phyloP scores from a whole-genome alignment of 1,140 invertebrate genomes.

The Bicyclus anynana region DNA sequence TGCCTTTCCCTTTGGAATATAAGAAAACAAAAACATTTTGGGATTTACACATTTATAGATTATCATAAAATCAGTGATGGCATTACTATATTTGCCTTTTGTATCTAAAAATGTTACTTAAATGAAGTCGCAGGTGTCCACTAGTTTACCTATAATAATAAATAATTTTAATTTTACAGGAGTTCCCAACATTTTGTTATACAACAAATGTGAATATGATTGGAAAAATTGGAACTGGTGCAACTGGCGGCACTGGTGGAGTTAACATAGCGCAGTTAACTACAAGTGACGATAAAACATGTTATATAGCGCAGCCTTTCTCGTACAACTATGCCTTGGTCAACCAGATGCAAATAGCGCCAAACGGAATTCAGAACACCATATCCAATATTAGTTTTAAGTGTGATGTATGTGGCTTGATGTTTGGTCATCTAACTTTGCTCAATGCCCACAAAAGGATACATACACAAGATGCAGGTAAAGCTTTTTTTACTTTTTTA shows the following conservation, averaged over 20 bases:
- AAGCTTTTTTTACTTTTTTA: not conserved
- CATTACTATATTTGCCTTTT: no score
- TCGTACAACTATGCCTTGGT: constrained; percentile 83
- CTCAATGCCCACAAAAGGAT: constrained; percentile 90
- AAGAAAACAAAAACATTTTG: no score
- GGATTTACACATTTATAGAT: no score
- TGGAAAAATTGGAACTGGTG: constrained; percentile 77
- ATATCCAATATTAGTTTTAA: constrained; percentile 90
- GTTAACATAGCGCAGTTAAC: constrained; percentile 82
- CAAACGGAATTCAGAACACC: constrained; percentile 79
- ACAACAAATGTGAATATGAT: constrained; percentile 83
- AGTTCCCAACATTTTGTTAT: constrained; percentile 83
- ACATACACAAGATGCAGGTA: constrained; percentile 80
- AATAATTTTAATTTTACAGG: constrained; percentile 48
- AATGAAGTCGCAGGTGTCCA: no score
- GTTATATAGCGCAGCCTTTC: constrained; percentile 84
- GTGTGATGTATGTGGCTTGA: constrained; percentile 90
- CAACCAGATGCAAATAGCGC: constrained; percentile 81
- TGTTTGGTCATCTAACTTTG: constrained; percentile 87
- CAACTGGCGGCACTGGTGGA: constrained; percentile 68
- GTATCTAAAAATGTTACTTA: no score
- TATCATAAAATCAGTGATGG: no score
- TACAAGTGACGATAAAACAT: constrained; percentile 81
- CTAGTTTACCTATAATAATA: not conserved
- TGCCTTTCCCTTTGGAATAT: no score